A percentile compares a stretch with the other conserved stretches of the same genome.
Evolutionary conservation across 2,113 vertebrate species (phyloP).

Genomic region (Callipepla californica): DNA sequence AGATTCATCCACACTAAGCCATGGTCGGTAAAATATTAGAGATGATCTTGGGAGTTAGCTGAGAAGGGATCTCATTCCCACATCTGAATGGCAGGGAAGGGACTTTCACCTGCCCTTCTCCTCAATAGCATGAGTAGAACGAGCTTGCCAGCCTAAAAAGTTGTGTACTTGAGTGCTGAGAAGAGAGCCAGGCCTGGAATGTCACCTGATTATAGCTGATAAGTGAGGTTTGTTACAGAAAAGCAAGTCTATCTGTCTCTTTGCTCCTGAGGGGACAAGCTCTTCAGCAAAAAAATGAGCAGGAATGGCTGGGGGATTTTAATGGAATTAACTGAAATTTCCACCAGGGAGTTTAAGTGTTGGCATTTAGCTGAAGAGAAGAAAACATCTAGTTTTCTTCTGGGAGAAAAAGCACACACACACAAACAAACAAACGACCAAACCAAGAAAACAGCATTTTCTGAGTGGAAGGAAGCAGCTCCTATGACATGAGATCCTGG

Average conservation of each 20-base stretch:
- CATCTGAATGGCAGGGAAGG: neutral
- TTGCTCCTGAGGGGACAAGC: constrained; percentile 17
- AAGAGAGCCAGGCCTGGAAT: constrained; percentile 30
- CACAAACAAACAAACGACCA: neutral
- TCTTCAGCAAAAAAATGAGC: neutral
- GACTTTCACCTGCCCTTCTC: neutral
- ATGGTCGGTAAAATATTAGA: neutral
- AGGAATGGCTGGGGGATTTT: neutral
- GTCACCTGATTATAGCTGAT: constrained; percentile 40
- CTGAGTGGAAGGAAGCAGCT: neutral
- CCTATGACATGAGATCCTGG: neutral
- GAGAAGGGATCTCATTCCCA: neutral
- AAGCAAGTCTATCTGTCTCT: neutral
- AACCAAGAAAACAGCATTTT: neutral
- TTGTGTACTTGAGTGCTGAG: neutral
- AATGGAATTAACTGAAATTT: constrained; percentile 33
- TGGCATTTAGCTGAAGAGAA: constrained; percentile 21
- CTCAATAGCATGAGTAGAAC: neutral
- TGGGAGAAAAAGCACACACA: neutral
- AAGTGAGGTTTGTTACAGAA: constrained; percentile 34
- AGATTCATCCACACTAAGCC: neutral
- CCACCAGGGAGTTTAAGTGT: neutral
- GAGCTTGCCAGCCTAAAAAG: neutral
- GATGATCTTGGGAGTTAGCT: neutral
- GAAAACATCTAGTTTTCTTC: neutral